Evolutionary conservation across 2,888 invertebrate species (phyloP).

Genomic region (Cloeon dipterum): DNA sequence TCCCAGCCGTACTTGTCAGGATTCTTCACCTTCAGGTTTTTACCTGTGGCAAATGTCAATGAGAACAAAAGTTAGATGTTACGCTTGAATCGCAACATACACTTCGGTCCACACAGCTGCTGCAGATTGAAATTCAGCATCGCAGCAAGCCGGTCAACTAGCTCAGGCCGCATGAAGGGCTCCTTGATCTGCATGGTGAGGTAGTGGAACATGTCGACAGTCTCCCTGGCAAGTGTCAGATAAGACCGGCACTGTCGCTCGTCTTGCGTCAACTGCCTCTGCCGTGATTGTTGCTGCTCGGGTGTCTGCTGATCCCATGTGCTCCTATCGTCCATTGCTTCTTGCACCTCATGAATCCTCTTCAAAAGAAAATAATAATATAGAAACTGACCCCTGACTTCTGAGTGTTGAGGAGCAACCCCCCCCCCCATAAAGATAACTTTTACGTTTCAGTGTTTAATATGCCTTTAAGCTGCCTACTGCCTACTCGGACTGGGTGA

Average conservation of each 20-base stretch:
- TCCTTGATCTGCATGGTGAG: slow-evolving; percentile 84
- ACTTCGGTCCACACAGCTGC: slow-evolving; percentile 89
- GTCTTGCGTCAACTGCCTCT: slow-evolving; percentile 58
- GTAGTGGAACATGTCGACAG: slow-evolving; percentile 96
- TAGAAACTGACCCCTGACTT: too few species aligned
- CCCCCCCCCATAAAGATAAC: too few species aligned
- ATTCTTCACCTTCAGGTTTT: slow-evolving; percentile 46
- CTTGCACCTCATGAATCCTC: slow-evolving; percentile 53
- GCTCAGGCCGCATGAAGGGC: slow-evolving; percentile 80
- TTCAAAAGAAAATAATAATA: slow-evolving; percentile 9
- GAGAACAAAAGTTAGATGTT: neutral
- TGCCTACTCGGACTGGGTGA: too few species aligned
- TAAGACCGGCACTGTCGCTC: slow-evolving; percentile 63
- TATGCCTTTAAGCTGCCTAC: too few species aligned
- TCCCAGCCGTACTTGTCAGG: slow-evolving; percentile 96
- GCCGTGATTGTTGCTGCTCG: slow-evolving; percentile 48
- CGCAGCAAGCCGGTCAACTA: slow-evolving; percentile 83
- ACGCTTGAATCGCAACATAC: slow-evolving; percentile 35
- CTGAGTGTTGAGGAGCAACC: too few species aligned
- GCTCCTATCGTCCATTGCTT: slow-evolving; percentile 43
- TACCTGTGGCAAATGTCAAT: slow-evolving; percentile 10
- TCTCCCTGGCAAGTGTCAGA: slow-evolving; percentile 77
- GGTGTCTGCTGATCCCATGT: slow-evolving; percentile 40
- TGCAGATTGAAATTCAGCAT: slow-evolving; percentile 97
- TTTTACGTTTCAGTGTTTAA: too few species aligned